These are phyloP conservation scores for Scaptomyza parva DNA, from an alignment of 2,888 invertebrate genomes.

Conservation along the genomic window DNA sequence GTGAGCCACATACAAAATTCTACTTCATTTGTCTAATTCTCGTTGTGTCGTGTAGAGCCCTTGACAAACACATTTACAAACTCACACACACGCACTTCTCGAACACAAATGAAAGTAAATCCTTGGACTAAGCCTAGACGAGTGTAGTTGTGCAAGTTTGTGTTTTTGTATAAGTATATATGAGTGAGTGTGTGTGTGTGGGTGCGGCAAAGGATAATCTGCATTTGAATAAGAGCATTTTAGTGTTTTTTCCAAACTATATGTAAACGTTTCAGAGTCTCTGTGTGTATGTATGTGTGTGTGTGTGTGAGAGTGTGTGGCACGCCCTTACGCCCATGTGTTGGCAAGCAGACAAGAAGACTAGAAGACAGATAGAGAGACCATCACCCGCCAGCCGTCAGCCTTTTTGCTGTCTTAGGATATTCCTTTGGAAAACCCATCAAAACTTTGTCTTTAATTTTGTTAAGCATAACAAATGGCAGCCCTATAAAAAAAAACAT, in stretches of 20 bases:
- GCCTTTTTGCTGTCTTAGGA: constrained; percentile 66
- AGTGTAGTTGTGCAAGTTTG: constrained; percentile 43
- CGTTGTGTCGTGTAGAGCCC: constrained; percentile 63
- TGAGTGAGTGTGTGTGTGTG: constrained; percentile 42
- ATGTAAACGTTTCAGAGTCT: constrained; percentile 27
- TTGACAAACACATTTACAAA: constrained; percentile 49
- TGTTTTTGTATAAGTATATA: constrained; percentile 36
- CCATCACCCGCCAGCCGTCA: constrained; percentile 69
- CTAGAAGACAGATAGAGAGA: constrained; percentile 30
- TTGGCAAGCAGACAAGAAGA: constrained; percentile 40
- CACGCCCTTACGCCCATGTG: constrained; percentile 64
- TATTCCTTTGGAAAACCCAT: constrained; percentile 32
- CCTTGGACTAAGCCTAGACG: constrained; percentile 71
- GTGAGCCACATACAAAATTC: constrained; percentile 65
- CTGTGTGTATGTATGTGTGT: constrained; percentile 15
- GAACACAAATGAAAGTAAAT: constrained; percentile 75
- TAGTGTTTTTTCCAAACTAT: constrained; percentile 72
- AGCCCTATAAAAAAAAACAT: neutral
- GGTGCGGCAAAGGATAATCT: constrained; percentile 74
- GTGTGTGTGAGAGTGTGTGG: constrained; percentile 19
- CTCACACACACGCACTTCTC: constrained; percentile 52
- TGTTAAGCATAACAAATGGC: neutral
- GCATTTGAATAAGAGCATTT: constrained; percentile 81
- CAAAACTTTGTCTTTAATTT: constrained; percentile 8
- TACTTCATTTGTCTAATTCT: constrained; percentile 79